Conservation (phyloP, 2,113 vertebrate species). For the Gymnorhina tibicen region DNA sequence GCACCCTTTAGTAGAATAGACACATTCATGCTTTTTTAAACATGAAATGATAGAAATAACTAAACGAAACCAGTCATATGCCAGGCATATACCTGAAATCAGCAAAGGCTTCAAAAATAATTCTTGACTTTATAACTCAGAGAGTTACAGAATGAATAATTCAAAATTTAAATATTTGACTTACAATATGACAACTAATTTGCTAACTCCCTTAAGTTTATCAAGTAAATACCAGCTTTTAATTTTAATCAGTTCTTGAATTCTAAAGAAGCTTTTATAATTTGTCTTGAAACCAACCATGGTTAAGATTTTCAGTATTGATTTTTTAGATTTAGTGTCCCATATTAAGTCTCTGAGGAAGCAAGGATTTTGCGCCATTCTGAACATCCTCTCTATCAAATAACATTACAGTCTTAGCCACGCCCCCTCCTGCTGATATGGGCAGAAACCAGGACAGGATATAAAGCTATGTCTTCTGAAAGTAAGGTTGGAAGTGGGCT, state of each 20-base stretch:
- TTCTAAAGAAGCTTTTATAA: neutral
- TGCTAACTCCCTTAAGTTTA: neutral
- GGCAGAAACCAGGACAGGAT: neutral
- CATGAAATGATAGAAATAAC: neutral
- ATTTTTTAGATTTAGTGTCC: neutral
- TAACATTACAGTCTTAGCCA: neutral
- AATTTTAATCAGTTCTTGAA: neutral
- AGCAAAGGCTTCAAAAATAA: neutral
- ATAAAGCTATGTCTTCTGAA: neutral
- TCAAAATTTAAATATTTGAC: neutral
- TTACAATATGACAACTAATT: neutral
- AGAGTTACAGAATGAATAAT: neutral
- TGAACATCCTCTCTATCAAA: neutral
- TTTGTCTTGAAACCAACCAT: neutral
- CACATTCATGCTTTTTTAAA: neutral
- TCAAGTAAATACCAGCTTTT: neutral
- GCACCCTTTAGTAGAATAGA: neutral
- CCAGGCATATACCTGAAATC: neutral
- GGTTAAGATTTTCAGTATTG: neutral
- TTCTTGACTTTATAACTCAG: neutral
- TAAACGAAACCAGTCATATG: neutral
- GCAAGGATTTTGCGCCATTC: neutral
- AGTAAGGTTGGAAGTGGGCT: neutral
- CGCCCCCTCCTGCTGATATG: rapidly evolving
- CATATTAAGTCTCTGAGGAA: neutral